Evolutionary conservation across 2,113 vertebrate genomes (phyloP).

Genomic region (Xyrauchen texanus): DNA sequence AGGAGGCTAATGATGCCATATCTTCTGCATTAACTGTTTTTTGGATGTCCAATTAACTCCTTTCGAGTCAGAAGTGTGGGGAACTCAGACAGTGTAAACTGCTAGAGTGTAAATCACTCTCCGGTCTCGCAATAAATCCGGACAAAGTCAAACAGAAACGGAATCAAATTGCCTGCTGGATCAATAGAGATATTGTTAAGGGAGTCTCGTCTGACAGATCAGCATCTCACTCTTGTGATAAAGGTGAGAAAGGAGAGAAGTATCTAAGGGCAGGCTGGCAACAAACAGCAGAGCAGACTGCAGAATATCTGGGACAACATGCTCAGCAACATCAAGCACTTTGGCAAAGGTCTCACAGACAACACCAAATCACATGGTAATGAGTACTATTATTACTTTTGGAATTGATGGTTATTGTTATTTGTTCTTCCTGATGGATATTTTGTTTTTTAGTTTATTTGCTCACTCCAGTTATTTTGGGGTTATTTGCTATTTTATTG

Average conservation of each 20-base stretch:
- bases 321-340: neutral
- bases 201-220: constrained; percentile 38
- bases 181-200: constrained; percentile 57
- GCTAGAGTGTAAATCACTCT: constrained; percentile 49
- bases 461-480: neutral
- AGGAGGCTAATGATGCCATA: constrained; percentile 43
- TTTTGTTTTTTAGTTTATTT: neutral
- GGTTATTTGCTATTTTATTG: neutral
- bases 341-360: constrained; percentile 12
- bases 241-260: constrained; percentile 22
- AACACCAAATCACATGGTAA: constrained; percentile 13
- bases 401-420: neutral
- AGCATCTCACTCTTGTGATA: constrained; percentile 36
- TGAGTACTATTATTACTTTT: neutral
- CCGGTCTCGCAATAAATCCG: constrained; percentile 28
- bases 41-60: constrained; percentile 45
- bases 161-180: constrained; percentile 34
- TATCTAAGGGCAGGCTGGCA: constrained; percentile 9
- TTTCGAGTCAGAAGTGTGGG: constrained; percentile 19
- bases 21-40: constrained; percentile 48
- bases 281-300: constrained; percentile 1
- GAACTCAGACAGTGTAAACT: constrained; percentile 12
- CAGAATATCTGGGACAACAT: constrained; percentile 9
- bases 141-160: constrained; percentile 36
- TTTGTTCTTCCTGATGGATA: too few relatives aligned